Evolutionary conservation across 2,797 vertebrate genomes (phyloP), one percentile per base, ranked within the genome.

Genomic region (Neosilurus hyrtlii): DNA sequence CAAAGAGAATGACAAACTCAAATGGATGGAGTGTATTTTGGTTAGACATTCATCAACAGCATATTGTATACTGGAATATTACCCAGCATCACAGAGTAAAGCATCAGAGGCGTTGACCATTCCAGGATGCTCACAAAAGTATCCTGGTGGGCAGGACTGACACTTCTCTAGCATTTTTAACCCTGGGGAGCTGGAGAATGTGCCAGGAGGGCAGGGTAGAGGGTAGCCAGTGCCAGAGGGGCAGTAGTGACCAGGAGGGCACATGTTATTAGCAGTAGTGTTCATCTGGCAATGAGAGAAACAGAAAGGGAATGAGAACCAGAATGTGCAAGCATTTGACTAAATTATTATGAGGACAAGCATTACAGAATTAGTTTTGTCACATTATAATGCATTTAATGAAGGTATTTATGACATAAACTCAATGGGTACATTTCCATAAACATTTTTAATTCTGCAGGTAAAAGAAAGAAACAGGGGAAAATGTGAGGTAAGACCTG

Each of bases 221-320:
- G 97, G 96, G 35, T 90, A 89, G 0, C 89, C 86, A 0, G 93
- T 93, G 63, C 96, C 96, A 24, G 86, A 65, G 4, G 96, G 97
- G 83, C 97, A 99, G 91, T 95, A 98, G 89, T 96, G 93, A 0
- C 97, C 97, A 24, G 89, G 71, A 0, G 96, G 96, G 83, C 97
- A 99, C 88, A 96, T 87, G 83, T 90, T 91, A 85, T 92, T 95
- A 84, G 89, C 90, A 57, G 90, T 87, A 30, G 87, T 92, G 59
- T 96, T 95, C 59, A 93, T 90, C 97, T 98, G 83, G 0, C 18
- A 86, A 84, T 85, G 71, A 86, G 26, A 73, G 35, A 78, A 80
- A 86, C 63, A 80, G n/a, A 9, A 52, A 66, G 59, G 62, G 8
- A 49, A 59, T 68, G 18, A 51, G 24, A 79, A 14, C 35, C 24